Conservation (phyloP, 2,888 invertebrate genomes). For the Hipparchia semele region DNA sequence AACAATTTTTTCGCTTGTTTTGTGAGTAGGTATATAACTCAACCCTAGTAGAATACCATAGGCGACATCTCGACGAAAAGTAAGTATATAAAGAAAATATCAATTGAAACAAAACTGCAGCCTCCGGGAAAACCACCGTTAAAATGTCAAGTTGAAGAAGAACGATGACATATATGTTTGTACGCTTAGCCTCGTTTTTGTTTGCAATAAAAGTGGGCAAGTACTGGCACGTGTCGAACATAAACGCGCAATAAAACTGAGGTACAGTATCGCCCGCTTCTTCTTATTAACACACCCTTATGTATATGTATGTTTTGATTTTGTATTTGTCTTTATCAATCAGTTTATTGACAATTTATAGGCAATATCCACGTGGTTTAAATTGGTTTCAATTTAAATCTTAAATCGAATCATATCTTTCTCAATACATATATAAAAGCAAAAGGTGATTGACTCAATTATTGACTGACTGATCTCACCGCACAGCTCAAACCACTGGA, state of each 20-base stretch:
- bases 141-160: neutral
- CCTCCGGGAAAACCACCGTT: neutral
- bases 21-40: too few species aligned
- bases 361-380: too few species aligned
- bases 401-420: too few species aligned
- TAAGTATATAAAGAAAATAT: too few species aligned
- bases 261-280: slow-evolving; percentile 45
- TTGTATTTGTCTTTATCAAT: neutral
- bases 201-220: slow-evolving; percentile 5
- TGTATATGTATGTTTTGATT: neutral
- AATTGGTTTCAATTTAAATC: too few species aligned
- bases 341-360: too few species aligned
- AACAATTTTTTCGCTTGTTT: too few species aligned
- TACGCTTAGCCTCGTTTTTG: neutral
- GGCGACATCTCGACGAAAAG: neutral
- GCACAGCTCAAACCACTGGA: too few species aligned
- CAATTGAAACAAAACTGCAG: neutral
- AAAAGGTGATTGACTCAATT: too few species aligned
- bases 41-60: too few species aligned
- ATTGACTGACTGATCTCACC: too few species aligned
- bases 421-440: too few species aligned
- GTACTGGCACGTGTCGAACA: slow-evolving; percentile 34
- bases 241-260: slow-evolving; percentile 55
- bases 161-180: neutral
- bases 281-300: slow-evolving; percentile 15